phyloP scores from a whole-genome alignment of 2,113 vertebrate species.

The Cinclus cinclus region DNA sequence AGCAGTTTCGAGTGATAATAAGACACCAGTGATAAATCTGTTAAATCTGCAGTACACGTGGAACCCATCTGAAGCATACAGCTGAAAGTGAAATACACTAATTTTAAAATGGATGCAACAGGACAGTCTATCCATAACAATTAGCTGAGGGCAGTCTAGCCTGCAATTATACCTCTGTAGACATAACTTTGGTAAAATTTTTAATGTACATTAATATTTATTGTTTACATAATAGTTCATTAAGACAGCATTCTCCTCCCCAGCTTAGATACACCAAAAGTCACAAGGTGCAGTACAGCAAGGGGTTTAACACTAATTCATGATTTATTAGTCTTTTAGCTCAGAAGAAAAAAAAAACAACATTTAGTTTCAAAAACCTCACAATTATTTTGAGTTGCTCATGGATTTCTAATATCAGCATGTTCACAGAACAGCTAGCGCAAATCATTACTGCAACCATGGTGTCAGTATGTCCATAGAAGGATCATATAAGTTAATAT shows the following conservation, averaged over 20 bases:
- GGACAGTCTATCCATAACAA: constrained; percentile 10
- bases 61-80: constrained; percentile 39
- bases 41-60: constrained; percentile 52
- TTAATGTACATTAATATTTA: not conserved
- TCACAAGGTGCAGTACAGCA: not conserved
- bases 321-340: not conserved
- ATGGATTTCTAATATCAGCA: not conserved
- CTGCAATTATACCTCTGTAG: not conserved
- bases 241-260: not conserved
- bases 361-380: not conserved
- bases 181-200: not conserved
- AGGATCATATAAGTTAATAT: not conserved
- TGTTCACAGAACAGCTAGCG: not conserved
- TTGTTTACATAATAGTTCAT: not conserved
- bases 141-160: not conserved
- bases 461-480: not conserved
- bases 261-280: not conserved
- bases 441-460: not conserved
- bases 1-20: constrained; percentile 44
- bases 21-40: constrained; percentile 37
- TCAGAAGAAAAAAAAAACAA: not conserved
- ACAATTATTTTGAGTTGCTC: not conserved
- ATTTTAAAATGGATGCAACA: constrained; percentile 11
- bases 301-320: not conserved
- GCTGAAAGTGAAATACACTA: not conserved